Percentiles rank a stretch among this genome's conserved stretches.
Conservation (phyloP, 2,113 vertebrate genomes). For the Xerus inauris region DNA sequence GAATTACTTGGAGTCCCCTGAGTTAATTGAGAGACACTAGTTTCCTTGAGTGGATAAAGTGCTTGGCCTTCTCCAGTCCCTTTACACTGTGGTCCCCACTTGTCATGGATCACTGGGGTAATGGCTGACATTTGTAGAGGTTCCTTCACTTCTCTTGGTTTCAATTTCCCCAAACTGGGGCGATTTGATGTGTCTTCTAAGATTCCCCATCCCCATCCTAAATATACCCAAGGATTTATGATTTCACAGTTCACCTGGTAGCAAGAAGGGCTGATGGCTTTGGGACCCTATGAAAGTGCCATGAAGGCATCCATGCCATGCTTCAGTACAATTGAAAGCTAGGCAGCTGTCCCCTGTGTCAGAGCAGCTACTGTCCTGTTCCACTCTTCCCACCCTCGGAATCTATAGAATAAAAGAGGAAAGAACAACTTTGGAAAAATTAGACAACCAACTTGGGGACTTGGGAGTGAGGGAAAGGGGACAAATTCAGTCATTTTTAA, state of each 20-base stretch:
- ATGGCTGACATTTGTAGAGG: neutral
- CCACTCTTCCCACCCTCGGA: neutral
- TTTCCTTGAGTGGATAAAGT: slow-evolving; percentile 10
- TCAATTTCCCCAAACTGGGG: neutral
- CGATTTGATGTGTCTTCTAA: neutral
- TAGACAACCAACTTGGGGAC: neutral
- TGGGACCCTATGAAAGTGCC: neutral
- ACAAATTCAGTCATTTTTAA: neutral
- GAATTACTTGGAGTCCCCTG: neutral
- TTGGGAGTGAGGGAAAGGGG: neutral
- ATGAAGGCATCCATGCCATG: neutral
- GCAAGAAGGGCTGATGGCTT: neutral
- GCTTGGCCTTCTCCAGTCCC: neutral
- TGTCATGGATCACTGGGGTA: neutral
- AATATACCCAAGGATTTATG: neutral
- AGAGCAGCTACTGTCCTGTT: neutral
- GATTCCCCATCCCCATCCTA: neutral
- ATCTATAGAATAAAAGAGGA: neutral
- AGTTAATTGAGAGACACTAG: neutral
- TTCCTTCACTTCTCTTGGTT: neutral
- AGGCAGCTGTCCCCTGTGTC: neutral
- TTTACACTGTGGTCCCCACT: neutral
- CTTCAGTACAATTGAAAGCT: neutral
- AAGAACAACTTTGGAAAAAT: slow-evolving; percentile 1
- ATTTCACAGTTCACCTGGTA: neutral